Base-by-base conservation (phyloP, 2,113 vertebrate species). In the Ophthalmolycus amberensis region DNA sequence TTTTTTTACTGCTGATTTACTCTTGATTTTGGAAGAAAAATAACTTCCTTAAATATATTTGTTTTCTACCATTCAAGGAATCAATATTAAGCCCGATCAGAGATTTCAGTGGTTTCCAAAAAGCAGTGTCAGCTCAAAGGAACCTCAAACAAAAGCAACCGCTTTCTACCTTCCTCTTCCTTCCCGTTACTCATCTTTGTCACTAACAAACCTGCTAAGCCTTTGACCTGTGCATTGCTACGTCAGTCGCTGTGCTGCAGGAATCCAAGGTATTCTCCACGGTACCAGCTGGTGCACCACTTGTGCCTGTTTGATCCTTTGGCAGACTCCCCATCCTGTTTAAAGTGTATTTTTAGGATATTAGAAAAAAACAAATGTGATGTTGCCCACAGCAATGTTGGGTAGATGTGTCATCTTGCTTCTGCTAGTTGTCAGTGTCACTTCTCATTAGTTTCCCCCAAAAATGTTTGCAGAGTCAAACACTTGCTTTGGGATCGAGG, bases 261-360 rank as follows among this genome's bases (percentile, higher is more conserved):
- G 83, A 89, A 72, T 86, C 84, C 82, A 88, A 90, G 90, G 89
- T 90, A 84, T 89, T 90, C 89, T 90, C 89, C 80, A 83, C 12
- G 76, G 88, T 76, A 83, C 92, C 93, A 92, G 90, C 91, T 92
- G 92, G 91, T 84, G 82, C 79, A 84, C 87, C 87, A 88, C 88
- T 92, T 92, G 90, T 82, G 85, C 90, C 86, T 85, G 80, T 92
- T 92, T 92, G 90, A 94, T 91, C 87, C 79, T 84, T 90, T 93
- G 90, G 91, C 89, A 93, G 84, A 77, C 79, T 82, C 78, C 75
- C 81, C 72, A 54, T 67, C 76, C 80, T 83, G 73, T 79, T 89
- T 84, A 80, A 84, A 82, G 84, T 80, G 52, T 92, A 91, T 93
- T 92, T 94, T 91, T 90, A 90, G 89, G 69, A 81, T 83, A 82